Percentiles rank a stretch among this genome's conserved stretches.
These are phyloP conservation scores for Halcyon senegalensis DNA, from an alignment of 2,113 vertebrate species.

Conservation along the genomic window DNA sequence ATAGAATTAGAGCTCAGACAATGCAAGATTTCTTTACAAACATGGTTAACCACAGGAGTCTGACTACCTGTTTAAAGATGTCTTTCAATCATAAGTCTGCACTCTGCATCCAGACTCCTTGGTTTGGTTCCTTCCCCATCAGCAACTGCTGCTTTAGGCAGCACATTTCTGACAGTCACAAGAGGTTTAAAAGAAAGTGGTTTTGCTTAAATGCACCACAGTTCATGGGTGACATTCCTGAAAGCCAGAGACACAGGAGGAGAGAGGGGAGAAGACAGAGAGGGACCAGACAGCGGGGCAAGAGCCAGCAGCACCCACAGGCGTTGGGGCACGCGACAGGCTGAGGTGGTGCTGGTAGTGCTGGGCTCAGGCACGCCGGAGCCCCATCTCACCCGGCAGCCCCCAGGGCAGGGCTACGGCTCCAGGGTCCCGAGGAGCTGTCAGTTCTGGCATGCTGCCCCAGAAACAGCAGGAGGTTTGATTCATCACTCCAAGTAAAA, in stretches of 20 bases:
- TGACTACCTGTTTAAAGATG: neutral
- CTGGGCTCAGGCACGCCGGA: fast-evolving
- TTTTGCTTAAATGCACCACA: neutral
- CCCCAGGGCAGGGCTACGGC: neutral
- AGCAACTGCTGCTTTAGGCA: neutral
- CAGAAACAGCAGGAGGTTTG: neutral
- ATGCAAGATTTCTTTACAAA: neutral
- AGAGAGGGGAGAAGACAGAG: neutral
- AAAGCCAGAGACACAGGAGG: neutral
- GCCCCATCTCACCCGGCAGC: no score
- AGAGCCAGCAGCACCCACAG: fast-evolving
- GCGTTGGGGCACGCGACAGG: fast-evolving
- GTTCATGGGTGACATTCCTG: neutral
- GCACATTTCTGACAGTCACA: neutral
- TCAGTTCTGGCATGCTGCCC: fast-evolving
- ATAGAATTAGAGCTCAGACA: neutral
- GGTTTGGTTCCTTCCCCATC: neutral
- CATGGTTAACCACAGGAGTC: neutral
- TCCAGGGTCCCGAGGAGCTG: neutral
- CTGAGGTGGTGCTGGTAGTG: neutral
- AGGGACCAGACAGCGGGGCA: fast-evolving
- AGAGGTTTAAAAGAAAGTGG: fast-evolving
- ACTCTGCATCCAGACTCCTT: neutral
- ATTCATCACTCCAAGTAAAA: neutral
- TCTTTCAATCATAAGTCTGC: neutral